A percentile compares a stretch with the other conserved stretches of the same genome.
These are phyloP conservation scores for Lerema accius DNA, from an alignment of 1,140 invertebrate species.

Conservation along the genomic window DNA sequence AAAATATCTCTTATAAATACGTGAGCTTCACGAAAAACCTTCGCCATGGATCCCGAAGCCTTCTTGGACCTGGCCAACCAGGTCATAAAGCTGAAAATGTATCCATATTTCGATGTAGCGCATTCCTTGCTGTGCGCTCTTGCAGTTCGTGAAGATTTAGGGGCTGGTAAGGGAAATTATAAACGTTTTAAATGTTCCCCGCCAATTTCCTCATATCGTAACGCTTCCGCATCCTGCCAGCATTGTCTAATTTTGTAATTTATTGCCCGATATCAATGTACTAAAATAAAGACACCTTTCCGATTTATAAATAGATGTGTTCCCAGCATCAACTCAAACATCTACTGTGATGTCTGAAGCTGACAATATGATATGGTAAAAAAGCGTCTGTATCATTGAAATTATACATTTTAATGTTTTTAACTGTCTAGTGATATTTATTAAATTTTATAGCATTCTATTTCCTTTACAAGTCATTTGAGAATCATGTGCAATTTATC, in stretches of 20 bases:
- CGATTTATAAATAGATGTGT: conserved; percentile 70
- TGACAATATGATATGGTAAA: conserved; percentile 7
- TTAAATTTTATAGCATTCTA: no score
- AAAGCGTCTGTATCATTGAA: not conserved
- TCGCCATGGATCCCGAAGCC: conserved; percentile 96
- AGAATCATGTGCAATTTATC: conserved; percentile 8
- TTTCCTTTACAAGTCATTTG: no score
- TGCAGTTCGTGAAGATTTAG: conserved; percentile 97
- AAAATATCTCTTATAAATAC: conserved; percentile 46
- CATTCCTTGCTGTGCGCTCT: conserved; percentile 95
- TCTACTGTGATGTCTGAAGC: conserved; percentile 23
- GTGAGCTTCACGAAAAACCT: conserved; percentile 49
- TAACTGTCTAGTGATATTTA: no score
- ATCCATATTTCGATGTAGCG: conserved; percentile 99
- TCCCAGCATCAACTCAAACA: conserved; percentile 52
- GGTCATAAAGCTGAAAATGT: conserved; percentile 99
- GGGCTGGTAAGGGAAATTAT: conserved; percentile 87
- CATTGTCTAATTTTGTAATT: conserved; percentile 36
- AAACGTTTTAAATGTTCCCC: conserved; percentile 51
- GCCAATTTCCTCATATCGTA: conserved; percentile 40
- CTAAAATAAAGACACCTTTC: conserved; percentile 71
- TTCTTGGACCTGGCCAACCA: conserved; percentile 98
- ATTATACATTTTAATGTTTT: no score
- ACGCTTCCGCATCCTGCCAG: conserved; percentile 44
- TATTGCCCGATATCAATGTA: conserved; percentile 49